Percentiles rank a stretch among this genome's conserved stretches.
phyloP scores from a whole-genome alignment of 2,113 vertebrate genomes.

The Toxotes chatareus region DNA sequence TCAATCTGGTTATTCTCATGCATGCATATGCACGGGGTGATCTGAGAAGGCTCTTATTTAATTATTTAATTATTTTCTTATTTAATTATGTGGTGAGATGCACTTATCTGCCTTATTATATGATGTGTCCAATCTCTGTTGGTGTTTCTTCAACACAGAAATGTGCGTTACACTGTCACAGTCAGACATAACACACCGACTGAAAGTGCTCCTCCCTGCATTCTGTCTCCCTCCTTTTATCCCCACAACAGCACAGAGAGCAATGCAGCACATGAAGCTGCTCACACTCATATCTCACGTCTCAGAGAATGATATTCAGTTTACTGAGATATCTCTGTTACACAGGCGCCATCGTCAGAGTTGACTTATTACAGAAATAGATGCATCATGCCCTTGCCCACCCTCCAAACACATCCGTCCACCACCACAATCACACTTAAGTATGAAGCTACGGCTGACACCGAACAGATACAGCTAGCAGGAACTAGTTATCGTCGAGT shows the following conservation, averaged over 20 bases:
- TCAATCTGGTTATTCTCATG: neutral
- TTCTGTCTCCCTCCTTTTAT: slow-evolving; percentile 24
- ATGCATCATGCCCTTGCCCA: slow-evolving; percentile 51
- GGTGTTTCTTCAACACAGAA: neutral
- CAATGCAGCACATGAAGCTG: slow-evolving; percentile 28
- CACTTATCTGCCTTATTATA: neutral
- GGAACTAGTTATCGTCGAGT: slow-evolving; percentile 60
- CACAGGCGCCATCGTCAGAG: slow-evolving; percentile 63
- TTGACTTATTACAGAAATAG: slow-evolving; percentile 55
- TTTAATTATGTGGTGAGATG: slow-evolving; percentile 4
- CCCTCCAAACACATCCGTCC: slow-evolving; percentile 54
- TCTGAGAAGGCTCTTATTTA: neutral
- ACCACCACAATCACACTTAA: slow-evolving; percentile 47
- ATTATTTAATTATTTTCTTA: slow-evolving; percentile 4
- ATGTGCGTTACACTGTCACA: neutral
- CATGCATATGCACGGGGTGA: neutral
- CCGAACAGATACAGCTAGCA: slow-evolving; percentile 55
- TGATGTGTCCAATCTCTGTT: neutral
- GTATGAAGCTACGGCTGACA: slow-evolving; percentile 56
- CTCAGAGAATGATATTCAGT: slow-evolving; percentile 62
- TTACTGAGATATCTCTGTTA: slow-evolving; percentile 74
- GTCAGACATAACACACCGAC: neutral
- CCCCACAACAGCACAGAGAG: slow-evolving; percentile 19
- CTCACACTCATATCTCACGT: slow-evolving; percentile 50
- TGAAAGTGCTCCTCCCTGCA: slow-evolving; percentile 22